Evolutionary conservation across 1,140 invertebrate genomes (phyloP), one percentile per base, ranked within the genome.

Genomic region (Chironomus striatipennis): DNA sequence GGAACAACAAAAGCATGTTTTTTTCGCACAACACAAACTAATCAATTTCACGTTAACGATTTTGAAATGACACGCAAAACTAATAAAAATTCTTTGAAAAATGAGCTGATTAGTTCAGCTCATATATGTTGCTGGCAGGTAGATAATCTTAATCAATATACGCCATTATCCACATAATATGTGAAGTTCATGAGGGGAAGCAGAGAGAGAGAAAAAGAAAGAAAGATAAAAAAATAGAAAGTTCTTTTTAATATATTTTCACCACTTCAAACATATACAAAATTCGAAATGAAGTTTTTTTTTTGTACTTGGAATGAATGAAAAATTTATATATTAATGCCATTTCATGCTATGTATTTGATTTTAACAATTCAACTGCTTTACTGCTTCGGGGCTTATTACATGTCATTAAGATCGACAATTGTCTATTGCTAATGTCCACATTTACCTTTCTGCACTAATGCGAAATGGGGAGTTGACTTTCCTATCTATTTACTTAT

Each of bases 201-300:
- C 2, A 34, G 2, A 34, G 24, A 34, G 24, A 34, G 5, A 34
- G 24, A 34, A 5, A 34, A 2, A 34, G n/a, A n/a, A n/a, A n/a
- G n/a, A n/a, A n/a, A n/a, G n/a, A n/a, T n/a, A 57, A 57, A n/a
- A 57, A 57, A 57, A 57, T 57, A 57, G 47, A 57, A 57, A 57
- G 47, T 57, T 57, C 47, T 57, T 57, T 57, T 57, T 57, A 57
- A 57, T 12, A 57, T 57, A 57, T 57, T 57, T 57, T 57, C 47
- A 57, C 47, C 47, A 57, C 47, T 57, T 34, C 24, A 34, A 34
- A 34, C 47, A 57, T 57, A 57, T n/a, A 57, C 8, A 57, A n/a
- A 57, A 57, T 57, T 57, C 12, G 12, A n/a, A 57, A 57, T 57
- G 47, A 57, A 57, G 47, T 15, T 57, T 57, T 5, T 8, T 15